A percentile compares a stretch with the other conserved stretches of the same genome.
Evolutionary conservation across 2,113 vertebrate species (phyloP).

Genomic region (Sinocyclocheilus grahami): DNA sequence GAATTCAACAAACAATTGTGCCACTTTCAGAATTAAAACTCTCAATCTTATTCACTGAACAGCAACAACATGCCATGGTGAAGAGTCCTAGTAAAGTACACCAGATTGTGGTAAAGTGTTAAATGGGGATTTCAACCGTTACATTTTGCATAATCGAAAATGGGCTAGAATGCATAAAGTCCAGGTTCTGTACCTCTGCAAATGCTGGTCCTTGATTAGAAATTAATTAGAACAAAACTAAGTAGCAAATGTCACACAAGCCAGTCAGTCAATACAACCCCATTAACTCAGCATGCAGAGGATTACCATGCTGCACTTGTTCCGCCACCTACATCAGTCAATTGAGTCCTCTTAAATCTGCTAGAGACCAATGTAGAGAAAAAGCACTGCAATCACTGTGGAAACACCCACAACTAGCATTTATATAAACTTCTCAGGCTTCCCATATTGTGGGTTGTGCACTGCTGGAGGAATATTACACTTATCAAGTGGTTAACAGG

Average conservation of each 20-base stretch:
- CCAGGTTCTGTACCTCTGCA: not conserved
- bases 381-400: not conserved
- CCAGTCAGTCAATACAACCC: conserved; percentile 37
- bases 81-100: not conserved
- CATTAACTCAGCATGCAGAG: conserved; percentile 35
- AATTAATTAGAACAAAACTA: conserved; percentile 31
- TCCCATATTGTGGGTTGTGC: conserved; percentile 17
- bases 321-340: conserved; percentile 31
- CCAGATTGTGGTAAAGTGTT: not conserved
- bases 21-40: not conserved
- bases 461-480: not conserved
- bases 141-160: not conserved
- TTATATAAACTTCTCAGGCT: conserved; percentile 30
- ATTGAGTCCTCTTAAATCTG: conserved; percentile 1
- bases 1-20: not conserved
- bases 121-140: not conserved
- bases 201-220: not conserved
- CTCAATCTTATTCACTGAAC: not conserved
- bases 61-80: not conserved
- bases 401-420: conserved; percentile 24
- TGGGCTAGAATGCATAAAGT: not conserved
- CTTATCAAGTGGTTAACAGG: conserved; percentile 26
- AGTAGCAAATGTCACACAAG: conserved; percentile 27
- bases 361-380: conserved; percentile 10
- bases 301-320: conserved; percentile 36